phyloP scores from a whole-genome alignment of 2,888 invertebrate species.

The Junonia oenone region DNA sequence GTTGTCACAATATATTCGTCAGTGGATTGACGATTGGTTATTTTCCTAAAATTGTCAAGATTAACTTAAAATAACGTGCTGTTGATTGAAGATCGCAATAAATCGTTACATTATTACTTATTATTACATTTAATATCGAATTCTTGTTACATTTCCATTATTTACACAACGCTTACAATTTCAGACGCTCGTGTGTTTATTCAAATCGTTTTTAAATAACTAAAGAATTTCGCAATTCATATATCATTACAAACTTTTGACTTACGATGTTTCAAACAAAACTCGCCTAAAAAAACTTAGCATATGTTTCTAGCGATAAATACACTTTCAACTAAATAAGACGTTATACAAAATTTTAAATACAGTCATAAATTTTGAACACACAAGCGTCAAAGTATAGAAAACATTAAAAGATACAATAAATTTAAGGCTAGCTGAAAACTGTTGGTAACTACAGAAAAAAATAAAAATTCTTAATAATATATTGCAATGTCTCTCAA shows the following conservation, averaged over 20 bases:
- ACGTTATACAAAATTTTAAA: not conserved
- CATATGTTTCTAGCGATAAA: not conserved
- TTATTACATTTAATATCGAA: not conserved
- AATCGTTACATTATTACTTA: not conserved
- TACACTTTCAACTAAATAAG: not conserved
- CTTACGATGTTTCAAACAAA: not conserved
- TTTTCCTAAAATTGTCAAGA: too few species aligned
- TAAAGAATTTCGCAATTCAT: not conserved
- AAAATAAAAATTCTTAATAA: conserved; percentile 56
- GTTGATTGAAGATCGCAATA: too few species aligned
- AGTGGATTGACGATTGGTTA: too few species aligned
- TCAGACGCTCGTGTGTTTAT: conserved; percentile 17
- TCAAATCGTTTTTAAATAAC: not conserved
- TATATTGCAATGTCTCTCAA: conserved; percentile 67
- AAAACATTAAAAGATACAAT: conserved; percentile 49
- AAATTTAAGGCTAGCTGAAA: conserved; percentile 70
- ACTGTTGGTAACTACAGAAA: conserved; percentile 77
- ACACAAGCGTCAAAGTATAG: conserved; percentile 63
- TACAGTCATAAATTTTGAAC: not conserved
- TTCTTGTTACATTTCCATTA: not conserved
- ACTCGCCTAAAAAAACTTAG: not conserved
- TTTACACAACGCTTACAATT: conserved; percentile 11
- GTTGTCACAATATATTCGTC: too few species aligned
- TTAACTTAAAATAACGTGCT: too few species aligned
- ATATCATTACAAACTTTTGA: not conserved